Evolutionary conservation across 2,797 vertebrate species (phyloP).

Genomic region (Lepilemur septentrionalis): DNA sequence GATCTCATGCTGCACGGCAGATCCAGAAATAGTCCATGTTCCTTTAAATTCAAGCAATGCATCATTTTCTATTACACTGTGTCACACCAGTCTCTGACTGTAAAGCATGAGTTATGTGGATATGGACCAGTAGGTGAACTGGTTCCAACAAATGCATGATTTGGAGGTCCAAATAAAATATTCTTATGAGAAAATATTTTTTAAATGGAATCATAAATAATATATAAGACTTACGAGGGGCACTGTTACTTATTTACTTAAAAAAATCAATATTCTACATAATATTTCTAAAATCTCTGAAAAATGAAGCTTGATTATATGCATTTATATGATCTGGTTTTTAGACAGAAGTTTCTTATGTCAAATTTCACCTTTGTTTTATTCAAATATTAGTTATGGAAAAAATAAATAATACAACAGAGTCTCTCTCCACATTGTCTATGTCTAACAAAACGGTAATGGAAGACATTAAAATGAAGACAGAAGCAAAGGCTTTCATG

Average conservation of each 20-base stretch:
- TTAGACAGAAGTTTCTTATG: conserved; percentile 26
- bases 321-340: not conserved
- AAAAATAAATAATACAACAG: conserved; percentile 45
- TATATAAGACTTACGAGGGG: conserved; percentile 53
- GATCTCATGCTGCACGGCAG: conserved; percentile 83
- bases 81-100: conserved; percentile 84
- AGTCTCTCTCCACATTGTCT: not conserved
- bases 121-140: conserved; percentile 80
- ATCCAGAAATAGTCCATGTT: conserved; percentile 86
- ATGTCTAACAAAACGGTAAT: conserved; percentile 23
- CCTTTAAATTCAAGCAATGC: conserved; percentile 88
- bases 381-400: conserved; percentile 30
- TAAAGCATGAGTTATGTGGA: conserved; percentile 87
- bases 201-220: conserved; percentile 59
- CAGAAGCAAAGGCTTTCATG: conserved; percentile 43
- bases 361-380: conserved; percentile 40
- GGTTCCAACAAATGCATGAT: conserved; percentile 72
- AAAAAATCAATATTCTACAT: conserved; percentile 36
- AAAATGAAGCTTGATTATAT: conserved; percentile 15
- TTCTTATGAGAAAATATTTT: conserved; percentile 51
- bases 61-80: conserved; percentile 87
- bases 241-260: conserved; percentile 4
- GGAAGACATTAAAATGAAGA: conserved; percentile 13
- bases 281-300: conserved; percentile 18
- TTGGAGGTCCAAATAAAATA: conserved; percentile 77